These are phyloP conservation scores for Saccostrea echinata DNA, from an alignment of 1,140 invertebrate species.

Conservation along the genomic window DNA sequence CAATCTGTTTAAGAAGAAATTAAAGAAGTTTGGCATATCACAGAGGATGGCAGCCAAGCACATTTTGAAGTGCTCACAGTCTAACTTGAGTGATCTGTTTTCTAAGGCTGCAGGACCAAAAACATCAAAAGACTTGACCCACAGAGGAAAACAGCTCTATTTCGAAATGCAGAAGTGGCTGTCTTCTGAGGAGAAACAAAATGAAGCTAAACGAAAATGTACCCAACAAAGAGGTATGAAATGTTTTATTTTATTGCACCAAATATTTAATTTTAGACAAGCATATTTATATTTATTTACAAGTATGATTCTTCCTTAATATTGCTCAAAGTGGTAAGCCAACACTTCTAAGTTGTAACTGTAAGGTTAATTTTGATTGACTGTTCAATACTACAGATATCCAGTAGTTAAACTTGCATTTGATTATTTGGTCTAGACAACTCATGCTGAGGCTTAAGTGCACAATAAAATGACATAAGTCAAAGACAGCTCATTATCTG, in stretches of 20 bases:
- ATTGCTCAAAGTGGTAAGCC: background rate
- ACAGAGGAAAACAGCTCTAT: background rate
- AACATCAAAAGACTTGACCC: background rate
- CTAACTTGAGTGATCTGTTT: constrained; percentile 21
- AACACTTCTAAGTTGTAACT: background rate
- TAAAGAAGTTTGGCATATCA: constrained; percentile 39
- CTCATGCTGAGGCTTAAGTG: too few relatives aligned
- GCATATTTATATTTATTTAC: background rate
- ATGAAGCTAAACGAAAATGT: background rate
- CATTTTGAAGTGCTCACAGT: constrained; percentile 29
- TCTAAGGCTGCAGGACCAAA: background rate
- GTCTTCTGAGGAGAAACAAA: background rate
- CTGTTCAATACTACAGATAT: background rate
- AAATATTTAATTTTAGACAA: background rate
- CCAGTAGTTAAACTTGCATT: too few relatives aligned
- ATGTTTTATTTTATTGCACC: background rate
- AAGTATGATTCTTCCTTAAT: background rate
- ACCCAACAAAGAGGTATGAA: background rate
- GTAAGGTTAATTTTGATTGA: background rate
- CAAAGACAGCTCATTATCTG: too few relatives aligned
- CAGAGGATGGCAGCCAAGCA: constrained; percentile 31
- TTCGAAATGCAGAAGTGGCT: background rate
- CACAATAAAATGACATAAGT: too few relatives aligned
- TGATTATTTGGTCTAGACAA: too few relatives aligned
- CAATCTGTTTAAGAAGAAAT: constrained; percentile 14